Percentiles rank a stretch among this genome's conserved stretches.
These are phyloP conservation scores for Scolopax rusticola DNA, from an alignment of 2,797 vertebrate species.

Conservation along the genomic window DNA sequence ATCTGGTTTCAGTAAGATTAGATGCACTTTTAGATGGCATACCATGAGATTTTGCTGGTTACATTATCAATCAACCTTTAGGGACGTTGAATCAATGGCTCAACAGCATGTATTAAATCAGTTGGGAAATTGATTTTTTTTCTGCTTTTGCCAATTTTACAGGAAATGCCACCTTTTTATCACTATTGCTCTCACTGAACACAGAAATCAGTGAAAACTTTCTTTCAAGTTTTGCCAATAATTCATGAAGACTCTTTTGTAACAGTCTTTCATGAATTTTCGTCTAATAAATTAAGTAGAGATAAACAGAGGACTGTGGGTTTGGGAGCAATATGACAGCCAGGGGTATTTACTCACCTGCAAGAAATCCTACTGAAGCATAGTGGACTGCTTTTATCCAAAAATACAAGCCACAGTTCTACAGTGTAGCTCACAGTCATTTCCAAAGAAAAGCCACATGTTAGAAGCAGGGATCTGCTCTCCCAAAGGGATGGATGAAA, in stretches of 20 bases:
- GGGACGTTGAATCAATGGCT: neutral
- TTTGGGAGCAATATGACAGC: neutral
- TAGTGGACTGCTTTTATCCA: neutral
- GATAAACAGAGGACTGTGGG: neutral
- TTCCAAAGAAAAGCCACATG: neutral
- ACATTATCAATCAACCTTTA: neutral
- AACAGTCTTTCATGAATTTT: neutral
- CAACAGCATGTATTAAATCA: fast-evolving
- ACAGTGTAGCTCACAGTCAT: neutral
- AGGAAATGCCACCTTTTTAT: neutral
- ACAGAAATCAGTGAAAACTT: neutral
- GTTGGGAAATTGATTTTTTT: neutral
- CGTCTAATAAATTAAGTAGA: neutral
- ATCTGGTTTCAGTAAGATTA: slow-evolving; percentile 19
- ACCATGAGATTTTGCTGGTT: neutral
- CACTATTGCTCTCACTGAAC: neutral
- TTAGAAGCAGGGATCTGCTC: neutral
- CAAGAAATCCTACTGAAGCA: neutral
- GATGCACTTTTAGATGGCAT: neutral
- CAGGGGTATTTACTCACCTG: neutral
- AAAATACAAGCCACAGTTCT: neutral
- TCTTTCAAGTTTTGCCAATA: neutral
- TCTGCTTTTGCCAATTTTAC: neutral
- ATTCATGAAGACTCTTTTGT: neutral
- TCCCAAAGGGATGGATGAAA: neutral